phyloP scores from a whole-genome alignment of 2,113 vertebrate genomes.

The Camelus bactrianus region DNA sequence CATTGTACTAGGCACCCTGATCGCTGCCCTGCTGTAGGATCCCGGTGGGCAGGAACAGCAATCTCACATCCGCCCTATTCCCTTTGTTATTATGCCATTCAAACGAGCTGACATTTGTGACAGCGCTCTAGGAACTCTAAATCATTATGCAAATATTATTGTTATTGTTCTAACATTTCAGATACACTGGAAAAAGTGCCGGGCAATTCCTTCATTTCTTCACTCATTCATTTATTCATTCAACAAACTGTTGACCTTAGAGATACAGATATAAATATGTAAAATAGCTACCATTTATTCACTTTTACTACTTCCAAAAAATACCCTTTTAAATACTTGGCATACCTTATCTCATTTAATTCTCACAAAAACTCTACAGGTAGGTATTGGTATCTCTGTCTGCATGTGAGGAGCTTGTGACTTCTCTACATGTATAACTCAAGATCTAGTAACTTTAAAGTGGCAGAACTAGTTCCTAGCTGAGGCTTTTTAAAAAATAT shows the following conservation, averaged over 20 bases:
- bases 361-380: background rate
- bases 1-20: no score
- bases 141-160: background rate
- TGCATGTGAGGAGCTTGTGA: background rate
- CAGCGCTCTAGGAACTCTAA: background rate
- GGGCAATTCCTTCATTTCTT: background rate
- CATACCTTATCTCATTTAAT: background rate
- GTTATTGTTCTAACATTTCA: background rate
- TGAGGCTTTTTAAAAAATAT: background rate
- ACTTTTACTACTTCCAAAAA: background rate
- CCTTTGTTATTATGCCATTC: background rate
- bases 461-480: background rate
- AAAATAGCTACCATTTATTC: background rate
- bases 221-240: background rate
- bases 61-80: background rate
- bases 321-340: background rate
- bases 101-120: background rate
- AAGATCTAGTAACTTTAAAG: background rate
- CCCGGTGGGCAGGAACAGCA: background rate
- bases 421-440: background rate
- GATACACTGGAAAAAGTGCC: background rate
- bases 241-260: background rate
- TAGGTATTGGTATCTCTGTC: background rate
- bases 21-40: background rate
- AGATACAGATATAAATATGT: background rate